These are phyloP conservation scores for Hypercompe scribonia DNA, from an alignment of 2,888 invertebrate species.

Conservation along the genomic window DNA sequence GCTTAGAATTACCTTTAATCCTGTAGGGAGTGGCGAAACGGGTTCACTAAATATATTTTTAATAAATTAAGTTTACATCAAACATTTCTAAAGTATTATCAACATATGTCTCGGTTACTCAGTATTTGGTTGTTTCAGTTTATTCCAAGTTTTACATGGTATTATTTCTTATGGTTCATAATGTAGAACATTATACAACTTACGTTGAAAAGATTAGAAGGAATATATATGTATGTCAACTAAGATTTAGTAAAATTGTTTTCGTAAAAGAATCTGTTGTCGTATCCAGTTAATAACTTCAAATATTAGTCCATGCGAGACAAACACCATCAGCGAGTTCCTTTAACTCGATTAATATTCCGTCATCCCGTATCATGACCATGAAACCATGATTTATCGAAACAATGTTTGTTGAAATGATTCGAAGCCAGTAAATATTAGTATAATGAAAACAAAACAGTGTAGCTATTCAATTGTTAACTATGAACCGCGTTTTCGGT, in stretches of 20 bases:
- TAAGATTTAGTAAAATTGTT: neutral
- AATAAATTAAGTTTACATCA: too few relatives aligned
- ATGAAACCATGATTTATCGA: constrained; percentile 42
- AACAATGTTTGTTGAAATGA: constrained; percentile 31
- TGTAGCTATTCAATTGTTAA: constrained; percentile 54
- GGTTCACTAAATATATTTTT: neutral
- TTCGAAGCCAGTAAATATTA: constrained; percentile 27
- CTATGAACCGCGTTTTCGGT: constrained; percentile 46
- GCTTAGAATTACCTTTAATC: neutral
- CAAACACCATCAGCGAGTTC: constrained; percentile 9
- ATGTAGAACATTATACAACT: neutral
- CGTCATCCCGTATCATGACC: constrained; percentile 37
- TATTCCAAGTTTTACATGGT: too few relatives aligned
- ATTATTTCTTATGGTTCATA: neutral
- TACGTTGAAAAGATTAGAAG: neutral
- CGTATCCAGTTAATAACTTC: neutral
- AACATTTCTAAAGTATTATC: neutral
- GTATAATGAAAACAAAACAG: constrained; percentile 44
- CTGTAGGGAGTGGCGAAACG: neutral
- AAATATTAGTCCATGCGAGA: constrained; percentile 11
- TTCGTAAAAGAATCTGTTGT: neutral
- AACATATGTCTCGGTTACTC: too few relatives aligned
- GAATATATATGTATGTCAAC: neutral
- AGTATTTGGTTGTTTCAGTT: too few relatives aligned
- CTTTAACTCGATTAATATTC: constrained; percentile 36